phyloP scores from a whole-genome alignment of 1,140 invertebrate species.

The Littorina saxatilis region DNA sequence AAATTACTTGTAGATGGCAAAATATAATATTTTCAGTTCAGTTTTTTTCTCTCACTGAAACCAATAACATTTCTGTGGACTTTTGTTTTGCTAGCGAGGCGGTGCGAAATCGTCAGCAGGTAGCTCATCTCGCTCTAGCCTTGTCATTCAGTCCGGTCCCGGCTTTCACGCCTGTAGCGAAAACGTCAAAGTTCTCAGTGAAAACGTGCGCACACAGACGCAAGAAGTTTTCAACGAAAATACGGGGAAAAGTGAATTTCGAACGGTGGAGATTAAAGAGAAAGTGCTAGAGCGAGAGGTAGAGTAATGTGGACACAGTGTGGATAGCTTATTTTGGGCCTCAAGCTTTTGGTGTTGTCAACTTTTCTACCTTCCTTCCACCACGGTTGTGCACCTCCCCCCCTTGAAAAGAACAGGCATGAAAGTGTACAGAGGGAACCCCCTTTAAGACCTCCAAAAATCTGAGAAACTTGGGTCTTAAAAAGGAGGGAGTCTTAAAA shows the following conservation, averaged over 20 bases:
- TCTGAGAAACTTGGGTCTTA: too few relatives aligned
- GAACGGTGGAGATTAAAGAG: constrained; percentile 16
- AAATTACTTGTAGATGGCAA: background rate
- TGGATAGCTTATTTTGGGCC: too few relatives aligned
- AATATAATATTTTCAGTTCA: too few relatives aligned
- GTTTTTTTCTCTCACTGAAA: too few relatives aligned
- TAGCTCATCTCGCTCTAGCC: background rate
- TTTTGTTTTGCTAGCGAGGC: constrained; percentile 18
- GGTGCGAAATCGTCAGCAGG: background rate
- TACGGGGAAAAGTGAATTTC: constrained; percentile 30
- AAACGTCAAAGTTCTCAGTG: constrained; percentile 15
- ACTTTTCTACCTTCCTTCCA: too few relatives aligned
- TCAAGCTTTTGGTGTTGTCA: too few relatives aligned
- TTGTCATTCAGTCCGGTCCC: background rate
- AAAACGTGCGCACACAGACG: constrained; percentile 6
- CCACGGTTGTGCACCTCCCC: too few relatives aligned
- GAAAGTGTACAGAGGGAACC: too few relatives aligned
- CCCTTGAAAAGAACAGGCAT: too few relatives aligned
- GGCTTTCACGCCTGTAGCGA: background rate
- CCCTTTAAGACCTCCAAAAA: too few relatives aligned
- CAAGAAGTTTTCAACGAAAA: constrained; percentile 21
- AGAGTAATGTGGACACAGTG: too few relatives aligned
- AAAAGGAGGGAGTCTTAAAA: too few relatives aligned
- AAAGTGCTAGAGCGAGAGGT: constrained; percentile 32
- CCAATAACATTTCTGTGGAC: background rate